Evolutionary conservation across 2,797 vertebrate genomes (phyloP).

Genomic region (Oryzias dopingdopingensis): DNA sequence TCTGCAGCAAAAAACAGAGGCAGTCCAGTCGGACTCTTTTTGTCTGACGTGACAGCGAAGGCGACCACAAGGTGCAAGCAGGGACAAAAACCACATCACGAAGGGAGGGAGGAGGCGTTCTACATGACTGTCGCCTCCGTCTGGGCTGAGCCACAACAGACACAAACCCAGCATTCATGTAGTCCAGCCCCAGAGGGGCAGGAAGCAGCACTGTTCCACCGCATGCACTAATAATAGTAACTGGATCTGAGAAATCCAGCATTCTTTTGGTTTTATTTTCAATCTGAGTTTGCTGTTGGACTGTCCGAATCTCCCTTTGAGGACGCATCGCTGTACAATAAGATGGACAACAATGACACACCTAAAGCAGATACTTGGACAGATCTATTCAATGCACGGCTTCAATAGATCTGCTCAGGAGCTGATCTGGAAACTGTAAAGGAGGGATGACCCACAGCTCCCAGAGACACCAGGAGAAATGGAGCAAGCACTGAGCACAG

Average conservation of each 20-base stretch:
- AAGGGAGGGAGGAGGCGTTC: constrained; percentile 38
- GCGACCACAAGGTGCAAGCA: constrained; percentile 43
- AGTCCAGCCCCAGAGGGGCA: constrained; percentile 29
- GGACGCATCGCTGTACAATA: constrained; percentile 47
- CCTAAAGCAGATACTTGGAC: constrained; percentile 35
- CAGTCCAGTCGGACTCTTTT: not conserved
- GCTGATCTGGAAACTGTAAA: constrained; percentile 31
- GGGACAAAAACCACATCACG: constrained; percentile 52
- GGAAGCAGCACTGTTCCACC: not conserved
- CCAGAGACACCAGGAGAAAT: constrained; percentile 39
- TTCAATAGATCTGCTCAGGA: constrained; percentile 64
- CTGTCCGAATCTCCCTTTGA: constrained; percentile 19
- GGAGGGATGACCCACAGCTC: constrained; percentile 32
- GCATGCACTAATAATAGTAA: constrained; percentile 6
- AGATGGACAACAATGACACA: constrained; percentile 46
- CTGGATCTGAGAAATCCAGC: constrained; percentile 41
- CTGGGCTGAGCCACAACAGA: constrained; percentile 61
- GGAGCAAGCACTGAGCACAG: constrained; percentile 57
- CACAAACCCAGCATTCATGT: constrained; percentile 64
- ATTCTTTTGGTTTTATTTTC: constrained; percentile 52
- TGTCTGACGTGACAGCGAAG: not conserved
- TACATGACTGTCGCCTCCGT: constrained; percentile 48
- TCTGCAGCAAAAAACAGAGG: constrained; percentile 60
- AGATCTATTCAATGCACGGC: constrained; percentile 62
- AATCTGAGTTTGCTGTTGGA: constrained; percentile 48